phyloP scores from a whole-genome alignment of 1,140 invertebrate genomes.

The Heliothis subflexa region DNA sequence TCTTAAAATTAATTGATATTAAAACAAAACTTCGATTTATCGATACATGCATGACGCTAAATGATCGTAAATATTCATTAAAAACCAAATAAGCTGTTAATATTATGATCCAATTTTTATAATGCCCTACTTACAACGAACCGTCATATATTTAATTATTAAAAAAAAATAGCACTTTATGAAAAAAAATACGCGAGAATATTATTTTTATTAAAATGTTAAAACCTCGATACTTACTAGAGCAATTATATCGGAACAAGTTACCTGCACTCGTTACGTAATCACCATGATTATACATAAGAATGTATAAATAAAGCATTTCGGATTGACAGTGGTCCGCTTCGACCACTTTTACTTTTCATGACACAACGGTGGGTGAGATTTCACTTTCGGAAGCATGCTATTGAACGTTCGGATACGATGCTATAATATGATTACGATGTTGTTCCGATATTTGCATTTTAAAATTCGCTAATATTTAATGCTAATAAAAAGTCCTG shows the following conservation, averaged over 20 bases:
- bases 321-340: slow-evolving; percentile 54
- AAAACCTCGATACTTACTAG: slow-evolving; percentile 14
- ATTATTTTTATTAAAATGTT: background rate
- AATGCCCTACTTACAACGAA: background rate
- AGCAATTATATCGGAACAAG: slow-evolving; percentile 23
- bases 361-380: slow-evolving; percentile 66
- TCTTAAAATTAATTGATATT: background rate
- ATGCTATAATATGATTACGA: slow-evolving; percentile 18
- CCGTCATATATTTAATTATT: background rate
- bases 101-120: too few species aligned
- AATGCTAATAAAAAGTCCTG: background rate
- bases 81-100: background rate
- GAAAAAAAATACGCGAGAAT: background rate
- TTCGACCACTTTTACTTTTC: slow-evolving; percentile 73
- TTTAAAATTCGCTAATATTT: slow-evolving; percentile 9
- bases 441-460: slow-evolving; percentile 29
- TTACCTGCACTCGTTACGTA: slow-evolving; percentile 45
- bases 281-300: slow-evolving; percentile 63
- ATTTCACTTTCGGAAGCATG: slow-evolving; percentile 69
- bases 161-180: background rate
- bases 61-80: background rate
- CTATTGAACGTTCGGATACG: slow-evolving; percentile 54
- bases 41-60: background rate
- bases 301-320: slow-evolving; percentile 65
- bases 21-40: background rate